phyloP scores from a whole-genome alignment of 2,888 invertebrate species.

The Acleris literana region DNA sequence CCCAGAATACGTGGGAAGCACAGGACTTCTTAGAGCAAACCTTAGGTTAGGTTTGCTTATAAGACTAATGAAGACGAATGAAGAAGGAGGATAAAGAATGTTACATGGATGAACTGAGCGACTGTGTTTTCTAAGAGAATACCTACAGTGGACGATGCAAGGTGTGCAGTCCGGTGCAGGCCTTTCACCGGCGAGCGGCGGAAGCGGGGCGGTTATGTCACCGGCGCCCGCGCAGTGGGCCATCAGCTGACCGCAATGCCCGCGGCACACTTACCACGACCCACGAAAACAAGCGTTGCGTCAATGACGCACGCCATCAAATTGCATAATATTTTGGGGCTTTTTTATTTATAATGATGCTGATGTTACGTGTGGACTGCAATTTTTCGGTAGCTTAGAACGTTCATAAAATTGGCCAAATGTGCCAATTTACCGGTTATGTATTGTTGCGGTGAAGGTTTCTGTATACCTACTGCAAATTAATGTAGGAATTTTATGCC shows the following conservation, averaged over 20 bases:
- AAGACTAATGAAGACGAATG: no score
- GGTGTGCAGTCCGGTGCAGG: conserved; percentile 34
- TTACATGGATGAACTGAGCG: no score
- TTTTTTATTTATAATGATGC: conserved; percentile 52
- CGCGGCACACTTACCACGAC: conserved; percentile 78
- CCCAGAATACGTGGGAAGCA: no score
- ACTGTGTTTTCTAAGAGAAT: no score
- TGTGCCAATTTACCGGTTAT: conserved; percentile 25
- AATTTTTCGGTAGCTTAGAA: conserved; percentile 37
- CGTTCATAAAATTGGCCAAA: conserved; percentile 33
- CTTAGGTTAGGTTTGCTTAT: no score
- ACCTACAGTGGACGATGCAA: conserved; percentile 47
- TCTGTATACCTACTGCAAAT: conserved; percentile 3
- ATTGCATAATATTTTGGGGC: conserved; percentile 66
- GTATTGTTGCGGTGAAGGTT: neutral
- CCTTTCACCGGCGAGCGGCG: conserved; percentile 65
- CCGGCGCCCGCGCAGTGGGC: conserved; percentile 63
- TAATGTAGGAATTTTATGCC: neutral
- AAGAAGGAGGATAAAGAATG: no score
- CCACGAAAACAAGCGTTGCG: conserved; percentile 79
- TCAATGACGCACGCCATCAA: conserved; percentile 70
- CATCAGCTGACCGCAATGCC: conserved; percentile 78
- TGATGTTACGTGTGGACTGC: conserved; percentile 46
- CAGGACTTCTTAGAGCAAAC: no score
- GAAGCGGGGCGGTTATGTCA: conserved; percentile 76